Base-by-base conservation (phyloP, 2,888 invertebrate species). In the Stegana nigrithorax region DNA sequence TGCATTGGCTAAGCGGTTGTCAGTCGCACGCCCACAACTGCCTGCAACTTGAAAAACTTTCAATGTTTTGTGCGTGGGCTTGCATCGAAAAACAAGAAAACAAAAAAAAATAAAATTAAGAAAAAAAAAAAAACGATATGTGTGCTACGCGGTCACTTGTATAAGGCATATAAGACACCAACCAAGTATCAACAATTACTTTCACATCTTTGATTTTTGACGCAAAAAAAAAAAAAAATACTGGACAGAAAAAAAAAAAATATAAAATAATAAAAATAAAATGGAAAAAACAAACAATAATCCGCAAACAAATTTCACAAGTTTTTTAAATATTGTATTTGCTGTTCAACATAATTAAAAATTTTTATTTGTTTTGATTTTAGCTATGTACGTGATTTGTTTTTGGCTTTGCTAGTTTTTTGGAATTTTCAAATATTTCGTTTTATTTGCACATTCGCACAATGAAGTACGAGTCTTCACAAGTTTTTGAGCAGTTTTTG, bases 241-340 rank as follows among this genome's bases (percentile, higher is more conserved):
- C 7, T 4, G n/a, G 42, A 42, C 42, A 42, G 42, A 10, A 26
- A 19, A 19, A 25, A 17, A 44, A 14, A 4, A 10, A 25, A 39
- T 39, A 8, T 14, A n/a, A n/a, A n/a, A n/a, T n/a, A n/a, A n/a
- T n/a, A n/a, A n/a, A n/a, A n/a, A n/a, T 12, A 4, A 36, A 36
- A 21, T 55, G 21, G 36, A 12, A 36, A 55, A 56, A 58, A 63
- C 57, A 64, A 70, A 60, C 67, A 78, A 75, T 78, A 78, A 78
- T 73, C 72, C 36, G 26, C 19, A 68, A n/a, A n/a, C n/a, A 64
- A 71, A 78, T 67, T 75, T 65, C 73, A 74, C 69, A 77, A 71
- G 72, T 42, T 44, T 25, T 10, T 25, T n/a, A 27, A n/a, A n/a
- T n/a, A n/a, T n/a, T n/a, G n/a, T 42, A 44, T 36, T 55, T 55